Evolutionary conservation across 2,888 invertebrate genomes (phyloP), one percentile per base, ranked within the genome.

Genomic region (Drosophila neotestacea): DNA sequence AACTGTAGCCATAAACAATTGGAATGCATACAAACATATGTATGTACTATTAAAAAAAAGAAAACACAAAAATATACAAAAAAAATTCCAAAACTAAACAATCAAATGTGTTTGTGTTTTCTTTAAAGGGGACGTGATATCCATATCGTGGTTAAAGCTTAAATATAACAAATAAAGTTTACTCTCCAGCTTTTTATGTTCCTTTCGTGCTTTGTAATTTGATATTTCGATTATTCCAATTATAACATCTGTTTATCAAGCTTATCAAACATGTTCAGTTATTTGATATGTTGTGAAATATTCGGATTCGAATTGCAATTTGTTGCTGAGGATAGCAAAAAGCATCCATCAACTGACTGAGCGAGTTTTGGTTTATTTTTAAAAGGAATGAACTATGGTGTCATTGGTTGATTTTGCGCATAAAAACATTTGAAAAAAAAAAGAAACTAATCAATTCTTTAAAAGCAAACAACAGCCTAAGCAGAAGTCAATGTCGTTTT

Each of bases 11-110:
- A 22, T 42, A 54, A 66, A 46, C 38, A 47, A 64, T 56, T 34
- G 27, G 56, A 28, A 61, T 28, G 58, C 46, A 46, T 41, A 32
- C 7, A 58, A 32, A n/a, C 10, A 16, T 55, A 62, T 47, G 47
- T 63, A n/a, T 7, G 9, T 50, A 16, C 59, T 36, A 38, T 47
- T 56, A 48, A 58, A 38, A 56, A 46, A 47, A 41, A 41, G n/a
- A 48, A 58, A 39, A 9, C 39, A 10, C 16, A 16, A 16, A 16
- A 16, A 16, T 16, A 16, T 16, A 16, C 16, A 16, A 16, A 30
- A 27, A 22, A 30, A 39, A 39, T 39, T n/a, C 6, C 41, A 9
- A 47, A 60, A 22, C 16, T 10, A 60, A 51, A 60, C 34, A 16
- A 41, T 30, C 10, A 0, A 27, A 3, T 51, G 38, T 39, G 4